These are phyloP conservation scores for Fragum whitleyi DNA, from an alignment of 2,888 invertebrate species.

Conservation along the genomic window DNA sequence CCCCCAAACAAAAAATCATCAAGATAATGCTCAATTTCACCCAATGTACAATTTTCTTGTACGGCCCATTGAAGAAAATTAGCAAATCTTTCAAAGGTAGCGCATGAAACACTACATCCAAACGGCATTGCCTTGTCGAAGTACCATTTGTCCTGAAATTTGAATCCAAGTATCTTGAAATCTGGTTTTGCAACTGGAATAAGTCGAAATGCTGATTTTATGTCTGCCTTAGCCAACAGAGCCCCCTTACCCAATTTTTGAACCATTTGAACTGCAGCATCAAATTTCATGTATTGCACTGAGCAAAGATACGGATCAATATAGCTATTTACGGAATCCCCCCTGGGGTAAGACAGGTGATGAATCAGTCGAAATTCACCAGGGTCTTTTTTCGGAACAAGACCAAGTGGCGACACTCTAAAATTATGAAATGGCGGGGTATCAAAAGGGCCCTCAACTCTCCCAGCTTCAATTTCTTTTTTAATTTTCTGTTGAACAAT, in stretches of 20 bases:
- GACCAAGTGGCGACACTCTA: constrained; percentile 14
- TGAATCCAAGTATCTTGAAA: constrained; percentile 25
- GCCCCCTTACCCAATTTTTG: constrained; percentile 25
- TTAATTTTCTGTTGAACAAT: constrained; percentile 17
- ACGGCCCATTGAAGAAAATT: constrained; percentile 10
- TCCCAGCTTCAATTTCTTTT: constrained; percentile 23
- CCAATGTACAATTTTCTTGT: not conserved
- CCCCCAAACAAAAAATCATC: constrained; percentile 48
- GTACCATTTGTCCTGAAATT: constrained; percentile 15
- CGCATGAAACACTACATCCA: constrained; percentile 26
- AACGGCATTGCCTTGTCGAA: constrained; percentile 23
- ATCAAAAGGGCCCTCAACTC: constrained; percentile 23
- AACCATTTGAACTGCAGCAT: constrained; percentile 87
- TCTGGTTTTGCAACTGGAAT: constrained; percentile 10
- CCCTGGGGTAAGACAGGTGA: constrained; percentile 24
- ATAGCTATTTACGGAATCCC: constrained; percentile 16
- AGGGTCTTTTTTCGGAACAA: constrained; percentile 20
- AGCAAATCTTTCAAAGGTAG: constrained; percentile 24
- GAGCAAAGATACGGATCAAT: constrained; percentile 16
- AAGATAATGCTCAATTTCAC: constrained; percentile 25
- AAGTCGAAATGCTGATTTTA: constrained; percentile 28
- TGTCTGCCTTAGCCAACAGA: constrained; percentile 30
- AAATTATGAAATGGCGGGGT: constrained; percentile 6
- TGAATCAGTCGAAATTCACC: constrained; percentile 8
- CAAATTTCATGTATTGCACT: constrained; percentile 74